These are phyloP conservation scores for Phortica okadai DNA, from an alignment of 2,888 invertebrate genomes.

Conservation along the genomic window DNA sequence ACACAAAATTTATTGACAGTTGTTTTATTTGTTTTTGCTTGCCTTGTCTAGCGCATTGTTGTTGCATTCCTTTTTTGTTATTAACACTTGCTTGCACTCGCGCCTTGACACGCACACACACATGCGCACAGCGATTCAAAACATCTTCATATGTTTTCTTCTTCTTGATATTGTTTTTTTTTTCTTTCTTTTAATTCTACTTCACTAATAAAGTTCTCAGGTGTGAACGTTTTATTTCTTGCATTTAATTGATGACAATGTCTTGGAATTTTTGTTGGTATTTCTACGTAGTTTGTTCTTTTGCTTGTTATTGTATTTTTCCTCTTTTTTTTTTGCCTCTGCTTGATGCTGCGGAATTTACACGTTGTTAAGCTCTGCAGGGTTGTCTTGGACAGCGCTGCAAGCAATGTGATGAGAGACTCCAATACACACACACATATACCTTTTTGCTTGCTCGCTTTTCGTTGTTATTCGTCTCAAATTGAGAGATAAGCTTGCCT, in stretches of 20 bases:
- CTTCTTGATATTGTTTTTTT: background rate
- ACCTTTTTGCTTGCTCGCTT: too few species aligned
- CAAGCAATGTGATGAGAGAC: background rate
- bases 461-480: too few species aligned
- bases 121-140: background rate
- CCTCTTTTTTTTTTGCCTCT: background rate
- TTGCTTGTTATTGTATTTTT: background rate
- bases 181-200: constrained; percentile 1
- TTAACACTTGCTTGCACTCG: background rate
- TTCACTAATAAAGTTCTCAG: constrained; percentile 76
- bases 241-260: constrained; percentile 76
- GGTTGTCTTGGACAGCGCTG: background rate
- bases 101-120: background rate
- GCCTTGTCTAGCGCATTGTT: background rate
- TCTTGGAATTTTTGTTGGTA: constrained; percentile 74
- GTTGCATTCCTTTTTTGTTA: background rate
- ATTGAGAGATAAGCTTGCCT: background rate
- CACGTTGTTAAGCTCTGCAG: constrained; percentile 10
- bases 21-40: background rate
- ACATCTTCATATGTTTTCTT: background rate
- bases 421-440: too few species aligned
- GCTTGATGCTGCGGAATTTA: constrained; percentile 30
- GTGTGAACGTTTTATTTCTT: constrained; percentile 72
- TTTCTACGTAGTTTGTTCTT: constrained; percentile 60
- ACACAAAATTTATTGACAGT: background rate